phyloP scores from a whole-genome alignment of 2,797 vertebrate genomes.

The Mallotus villosus region DNA sequence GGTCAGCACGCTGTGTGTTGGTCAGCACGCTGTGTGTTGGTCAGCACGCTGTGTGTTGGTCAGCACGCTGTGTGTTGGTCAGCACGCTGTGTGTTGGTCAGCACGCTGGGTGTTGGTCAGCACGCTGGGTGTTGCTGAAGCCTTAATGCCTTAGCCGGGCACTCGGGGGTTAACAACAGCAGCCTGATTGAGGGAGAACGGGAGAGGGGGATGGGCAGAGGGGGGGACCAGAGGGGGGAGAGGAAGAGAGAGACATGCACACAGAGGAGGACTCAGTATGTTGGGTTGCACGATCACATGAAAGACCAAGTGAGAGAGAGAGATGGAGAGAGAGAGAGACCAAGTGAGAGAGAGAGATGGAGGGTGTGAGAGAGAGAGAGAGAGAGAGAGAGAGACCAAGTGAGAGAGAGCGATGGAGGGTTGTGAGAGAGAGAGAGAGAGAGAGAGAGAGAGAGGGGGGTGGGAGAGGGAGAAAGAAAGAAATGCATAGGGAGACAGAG shows the following conservation, averaged over 20 bases:
- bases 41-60: slow-evolving; percentile 30
- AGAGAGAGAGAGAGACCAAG: not conserved
- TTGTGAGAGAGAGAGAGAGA: not conserved
- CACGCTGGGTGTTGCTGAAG: slow-evolving; percentile 43
- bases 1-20: slow-evolving; percentile 29
- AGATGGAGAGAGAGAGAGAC: no score
- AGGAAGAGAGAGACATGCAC: not conserved
- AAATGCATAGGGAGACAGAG: slow-evolving; percentile 6
- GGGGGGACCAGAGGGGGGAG: slow-evolving; percentile 53
- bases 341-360: not conserved
- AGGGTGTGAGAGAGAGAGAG: not conserved
- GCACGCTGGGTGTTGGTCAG: slow-evolving; percentile 26
- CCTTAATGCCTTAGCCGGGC: slow-evolving; percentile 52
- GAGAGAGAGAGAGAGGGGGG: not conserved
- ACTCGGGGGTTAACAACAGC: slow-evolving; percentile 66
- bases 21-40: no score
- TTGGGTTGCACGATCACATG: not conserved
- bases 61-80: no score
- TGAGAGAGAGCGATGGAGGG: not conserved
- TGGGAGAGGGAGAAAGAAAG: no score
- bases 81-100: slow-evolving; percentile 30
- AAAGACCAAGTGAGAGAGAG: not conserved
- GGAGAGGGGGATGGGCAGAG: slow-evolving; percentile 63
- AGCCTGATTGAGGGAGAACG: slow-evolving; percentile 17
- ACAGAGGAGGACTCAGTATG: not conserved